These are phyloP conservation scores for Eptesicus fuscus DNA, from an alignment of 2,113 vertebrate genomes.

Conservation along the genomic window DNA sequence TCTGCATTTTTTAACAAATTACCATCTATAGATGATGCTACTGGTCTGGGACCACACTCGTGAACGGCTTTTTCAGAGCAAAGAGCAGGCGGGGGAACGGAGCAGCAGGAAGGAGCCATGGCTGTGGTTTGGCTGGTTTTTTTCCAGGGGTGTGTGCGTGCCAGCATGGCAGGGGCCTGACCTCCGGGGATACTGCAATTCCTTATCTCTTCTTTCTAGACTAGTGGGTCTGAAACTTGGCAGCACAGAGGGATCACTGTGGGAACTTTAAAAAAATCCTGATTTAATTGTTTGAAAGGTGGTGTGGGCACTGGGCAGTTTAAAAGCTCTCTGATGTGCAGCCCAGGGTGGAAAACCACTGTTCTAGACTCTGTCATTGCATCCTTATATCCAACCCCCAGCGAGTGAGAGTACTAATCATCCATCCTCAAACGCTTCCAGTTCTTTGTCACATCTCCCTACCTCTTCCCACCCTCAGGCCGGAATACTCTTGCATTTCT, in stretches of 20 bases:
- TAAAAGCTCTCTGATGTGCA: background rate
- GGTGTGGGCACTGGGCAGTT: background rate
- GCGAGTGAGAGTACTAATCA: background rate
- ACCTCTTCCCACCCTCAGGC: background rate
- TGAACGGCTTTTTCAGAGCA: background rate
- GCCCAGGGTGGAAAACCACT: background rate
- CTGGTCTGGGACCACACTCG: background rate
- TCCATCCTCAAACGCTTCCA: too few relatives aligned
- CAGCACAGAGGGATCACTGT: background rate
- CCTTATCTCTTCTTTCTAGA: background rate
- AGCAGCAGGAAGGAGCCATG: background rate
- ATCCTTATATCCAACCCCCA: background rate
- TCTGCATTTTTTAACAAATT: background rate
- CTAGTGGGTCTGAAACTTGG: background rate
- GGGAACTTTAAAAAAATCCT: background rate
- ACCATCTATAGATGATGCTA: background rate
- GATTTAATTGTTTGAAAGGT: background rate
- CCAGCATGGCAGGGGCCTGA: background rate
- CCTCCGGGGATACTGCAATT: background rate
- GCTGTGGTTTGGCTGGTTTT: background rate
- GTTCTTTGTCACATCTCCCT: background rate
- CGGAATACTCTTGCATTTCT: background rate
- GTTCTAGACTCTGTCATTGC: background rate
- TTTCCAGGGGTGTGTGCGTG: fast-evolving
- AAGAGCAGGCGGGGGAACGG: background rate